A percentile compares a stretch with the other conserved stretches of the same genome.
Conservation (phyloP, 2,797 vertebrate genomes). For the Enoplosus armatus region DNA sequence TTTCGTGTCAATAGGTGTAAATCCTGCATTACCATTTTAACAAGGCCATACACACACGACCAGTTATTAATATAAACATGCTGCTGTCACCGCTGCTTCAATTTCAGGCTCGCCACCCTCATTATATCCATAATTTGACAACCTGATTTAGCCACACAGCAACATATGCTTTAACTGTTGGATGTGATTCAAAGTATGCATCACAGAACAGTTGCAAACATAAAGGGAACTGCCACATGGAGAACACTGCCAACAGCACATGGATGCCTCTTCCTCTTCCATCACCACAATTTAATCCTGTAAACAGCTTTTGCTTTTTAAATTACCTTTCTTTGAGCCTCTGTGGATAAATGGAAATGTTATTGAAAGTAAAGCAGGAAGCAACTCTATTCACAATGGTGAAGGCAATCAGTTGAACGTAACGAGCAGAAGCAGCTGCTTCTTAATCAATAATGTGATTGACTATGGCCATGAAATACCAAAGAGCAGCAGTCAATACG, state of each 20-base stretch:
- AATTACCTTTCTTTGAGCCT: background rate
- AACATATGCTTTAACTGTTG: slow-evolving; percentile 32
- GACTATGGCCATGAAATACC: slow-evolving; percentile 34
- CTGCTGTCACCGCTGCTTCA: slow-evolving; percentile 35
- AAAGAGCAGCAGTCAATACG: slow-evolving; percentile 43
- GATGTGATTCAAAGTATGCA: slow-evolving; percentile 36
- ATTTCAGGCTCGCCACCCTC: slow-evolving; percentile 21
- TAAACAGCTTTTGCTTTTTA: background rate
- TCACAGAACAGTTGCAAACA: slow-evolving; percentile 33
- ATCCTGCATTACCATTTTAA: slow-evolving; percentile 64
- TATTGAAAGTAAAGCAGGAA: background rate
- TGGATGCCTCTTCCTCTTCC: slow-evolving; percentile 4
- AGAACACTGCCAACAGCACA: background rate
- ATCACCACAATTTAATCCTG: background rate
- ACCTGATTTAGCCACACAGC: slow-evolving; percentile 43
- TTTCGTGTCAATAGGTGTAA: slow-evolving; percentile 36
- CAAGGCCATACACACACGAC: slow-evolving; percentile 37
- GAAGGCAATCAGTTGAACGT: slow-evolving; percentile 25
- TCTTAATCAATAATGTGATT: slow-evolving; percentile 52
- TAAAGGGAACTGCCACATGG: slow-evolving; percentile 17
- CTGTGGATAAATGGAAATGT: slow-evolving; percentile 16
- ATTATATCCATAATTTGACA: slow-evolving; percentile 49
- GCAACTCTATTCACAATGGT: background rate
- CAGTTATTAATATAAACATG: slow-evolving; percentile 53
- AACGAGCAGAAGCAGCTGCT: slow-evolving; percentile 36